Base-by-base conservation (phyloP, 2,113 vertebrate genomes). In the Ceyx cyanopectus region DNA sequence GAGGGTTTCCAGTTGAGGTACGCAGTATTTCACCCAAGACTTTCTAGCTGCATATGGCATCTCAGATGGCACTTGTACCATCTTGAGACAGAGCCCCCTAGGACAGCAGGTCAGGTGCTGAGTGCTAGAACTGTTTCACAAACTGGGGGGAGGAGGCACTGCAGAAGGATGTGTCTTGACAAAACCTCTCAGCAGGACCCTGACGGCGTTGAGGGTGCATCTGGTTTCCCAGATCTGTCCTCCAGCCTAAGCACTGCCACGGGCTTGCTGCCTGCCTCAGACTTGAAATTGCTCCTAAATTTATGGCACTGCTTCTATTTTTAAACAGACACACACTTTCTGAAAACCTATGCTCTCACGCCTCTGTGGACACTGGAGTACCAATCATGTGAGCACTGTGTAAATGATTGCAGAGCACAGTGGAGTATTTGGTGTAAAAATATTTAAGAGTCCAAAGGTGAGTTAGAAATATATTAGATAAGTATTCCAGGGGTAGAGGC, bases 381-480 rank as follows among this genome's bases (percentile, higher is more conserved):
- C 30, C 58, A 54, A 10, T 41, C 50, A n/a, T 3, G 29, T 2
- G 2, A 61, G 40, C 3, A 0, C 86, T 82, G 22, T 67, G 72
- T 60, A 73, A 92, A 92, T 70, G 43, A 81, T 89, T 89, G 60
- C 74, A 80, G 51, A 87, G 29, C 51, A 82, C n/a, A 40, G 73
- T 41, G 17, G 18, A 61, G 19, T 81, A 62, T 87, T 79, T 89
- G 56, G 79, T 60, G 34, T 63, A 87, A 95, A 93, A 96, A 85
- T 69, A 89, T 85, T 91, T 91, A 76, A 54, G 68, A 77, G 74
- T 73, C 58, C 78, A 93, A 85, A 94, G 94, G 56, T 87, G 84
- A 89, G 26, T 48, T 67, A 89, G 60, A 89, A 82, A 94, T 67
- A 40, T 0, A 87, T 65, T 60, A 92, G 26, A 56, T 56, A 74